Conservation (phyloP, 2,888 invertebrate genomes). For the Sycophila texana region DNA sequence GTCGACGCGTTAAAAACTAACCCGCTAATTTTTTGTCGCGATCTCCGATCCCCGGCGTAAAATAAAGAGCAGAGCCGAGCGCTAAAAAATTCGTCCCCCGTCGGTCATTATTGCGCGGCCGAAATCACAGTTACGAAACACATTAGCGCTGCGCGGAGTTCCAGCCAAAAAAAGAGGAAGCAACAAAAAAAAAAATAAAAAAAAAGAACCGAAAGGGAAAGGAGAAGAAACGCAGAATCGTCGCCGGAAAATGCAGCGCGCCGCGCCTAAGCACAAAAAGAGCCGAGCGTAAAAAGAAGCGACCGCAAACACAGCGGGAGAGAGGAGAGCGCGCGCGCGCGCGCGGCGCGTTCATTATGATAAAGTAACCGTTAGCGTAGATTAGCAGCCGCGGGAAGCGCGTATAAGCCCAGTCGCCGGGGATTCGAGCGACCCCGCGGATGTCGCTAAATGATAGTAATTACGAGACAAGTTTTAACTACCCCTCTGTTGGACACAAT, state of each 20-base stretch:
- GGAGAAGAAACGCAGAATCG: too few relatives aligned
- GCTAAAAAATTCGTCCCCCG: constrained; percentile 5
- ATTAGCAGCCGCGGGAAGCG: constrained; percentile 54
- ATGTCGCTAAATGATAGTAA: constrained; percentile 73
- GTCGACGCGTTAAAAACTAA: constrained; percentile 6
- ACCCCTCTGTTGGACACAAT: constrained; percentile 68
- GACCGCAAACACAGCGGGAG: background rate
- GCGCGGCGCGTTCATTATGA: constrained; percentile 59
- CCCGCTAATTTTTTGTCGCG: constrained; percentile 25
- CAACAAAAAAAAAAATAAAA: background rate
- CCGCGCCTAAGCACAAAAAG: background rate
- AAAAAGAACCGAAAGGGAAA: background rate
- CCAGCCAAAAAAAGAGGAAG: background rate
- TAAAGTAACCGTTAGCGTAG: constrained; percentile 62
- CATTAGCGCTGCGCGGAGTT: constrained; percentile 14
- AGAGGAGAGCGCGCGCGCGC: background rate
- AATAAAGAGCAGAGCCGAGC: background rate
- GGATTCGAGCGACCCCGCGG: constrained; percentile 57
- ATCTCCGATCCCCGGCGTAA: constrained; percentile 27
- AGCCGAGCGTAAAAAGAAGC: constrained; percentile 2
- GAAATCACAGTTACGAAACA: constrained; percentile 48
- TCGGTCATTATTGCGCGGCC: constrained; percentile 8
- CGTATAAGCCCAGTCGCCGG: constrained; percentile 26
- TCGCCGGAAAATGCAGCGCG: background rate
- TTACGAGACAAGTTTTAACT: constrained; percentile 75